These are phyloP conservation scores for Cynopterus brachyotis DNA, from an alignment of 2,113 vertebrate species.

Conservation along the genomic window DNA sequence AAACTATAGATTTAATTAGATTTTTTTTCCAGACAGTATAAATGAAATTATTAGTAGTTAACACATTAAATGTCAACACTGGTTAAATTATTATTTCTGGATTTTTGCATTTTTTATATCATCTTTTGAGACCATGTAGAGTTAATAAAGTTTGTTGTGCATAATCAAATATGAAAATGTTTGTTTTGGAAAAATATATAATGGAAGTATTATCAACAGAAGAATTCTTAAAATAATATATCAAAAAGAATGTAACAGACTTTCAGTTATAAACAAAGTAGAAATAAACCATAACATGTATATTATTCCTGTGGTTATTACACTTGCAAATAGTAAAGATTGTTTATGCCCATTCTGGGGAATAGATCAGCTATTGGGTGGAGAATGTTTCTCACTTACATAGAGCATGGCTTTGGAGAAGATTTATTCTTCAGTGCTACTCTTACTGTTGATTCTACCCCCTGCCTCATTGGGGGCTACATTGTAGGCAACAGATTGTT, in stretches of 20 bases:
- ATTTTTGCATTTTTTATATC: neutral
- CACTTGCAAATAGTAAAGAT: neutral
- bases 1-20: neutral
- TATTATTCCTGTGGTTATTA: neutral
- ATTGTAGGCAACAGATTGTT: neutral
- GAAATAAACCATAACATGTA: neutral
- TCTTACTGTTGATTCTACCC: neutral
- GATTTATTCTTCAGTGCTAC: neutral
- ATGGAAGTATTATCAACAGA: neutral
- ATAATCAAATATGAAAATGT: neutral
- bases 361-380: neutral
- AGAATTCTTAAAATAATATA: neutral
- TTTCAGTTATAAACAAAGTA: neutral
- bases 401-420: neutral
- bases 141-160: neutral
- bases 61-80: neutral
- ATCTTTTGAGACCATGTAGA: neutral
- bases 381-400: neutral
- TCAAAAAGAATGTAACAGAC: neutral
- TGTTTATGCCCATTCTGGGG: neutral
- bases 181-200: neutral
- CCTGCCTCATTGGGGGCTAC: neutral
- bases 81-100: neutral
- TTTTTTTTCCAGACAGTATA: neutral
- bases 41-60: neutral